These are phyloP conservation scores for Maniola jurtina DNA, from an alignment of 1,140 invertebrate species.

Conservation along the genomic window DNA sequence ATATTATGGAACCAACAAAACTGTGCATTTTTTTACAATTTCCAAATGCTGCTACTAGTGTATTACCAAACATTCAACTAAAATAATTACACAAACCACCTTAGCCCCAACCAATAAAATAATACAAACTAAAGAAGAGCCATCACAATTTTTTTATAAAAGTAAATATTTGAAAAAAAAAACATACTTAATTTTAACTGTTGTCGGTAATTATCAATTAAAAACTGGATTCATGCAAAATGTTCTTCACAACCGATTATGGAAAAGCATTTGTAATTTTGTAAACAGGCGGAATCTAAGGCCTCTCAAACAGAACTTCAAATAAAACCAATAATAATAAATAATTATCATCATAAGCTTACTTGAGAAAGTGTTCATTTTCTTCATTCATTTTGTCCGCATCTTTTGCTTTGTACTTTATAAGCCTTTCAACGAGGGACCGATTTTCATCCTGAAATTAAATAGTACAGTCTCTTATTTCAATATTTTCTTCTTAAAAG, in stretches of 20 bases:
- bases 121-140: slow-evolving; percentile 18
- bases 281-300: slow-evolving; percentile 10
- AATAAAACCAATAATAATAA: slow-evolving; percentile 13
- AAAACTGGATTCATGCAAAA: slow-evolving; percentile 15
- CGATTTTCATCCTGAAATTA: slow-evolving; percentile 92
- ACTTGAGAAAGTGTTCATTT: slow-evolving; percentile 95
- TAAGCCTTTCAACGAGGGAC: slow-evolving; percentile 91
- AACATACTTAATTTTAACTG: neutral
- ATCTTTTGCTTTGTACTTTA: slow-evolving; percentile 95
- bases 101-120: slow-evolving; percentile 20
- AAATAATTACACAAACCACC: slow-evolving; percentile 23
- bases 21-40: slow-evolving; percentile 18
- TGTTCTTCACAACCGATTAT: slow-evolving; percentile 12
- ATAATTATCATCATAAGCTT: slow-evolving; percentile 64
- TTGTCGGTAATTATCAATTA: neutral
- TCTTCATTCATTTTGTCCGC: slow-evolving; percentile 96
- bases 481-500: neutral
- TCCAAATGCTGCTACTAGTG: neutral
- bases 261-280: slow-evolving; percentile 8
- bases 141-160: slow-evolving; percentile 9
- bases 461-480: slow-evolving; percentile 25
- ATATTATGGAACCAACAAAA: neutral
- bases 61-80: slow-evolving; percentile 18
- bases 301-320: slow-evolving; percentile 10
- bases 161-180: slow-evolving; percentile 3